phyloP scores from a whole-genome alignment of 2,797 vertebrate genomes.

The Aldrovandia affinis region DNA sequence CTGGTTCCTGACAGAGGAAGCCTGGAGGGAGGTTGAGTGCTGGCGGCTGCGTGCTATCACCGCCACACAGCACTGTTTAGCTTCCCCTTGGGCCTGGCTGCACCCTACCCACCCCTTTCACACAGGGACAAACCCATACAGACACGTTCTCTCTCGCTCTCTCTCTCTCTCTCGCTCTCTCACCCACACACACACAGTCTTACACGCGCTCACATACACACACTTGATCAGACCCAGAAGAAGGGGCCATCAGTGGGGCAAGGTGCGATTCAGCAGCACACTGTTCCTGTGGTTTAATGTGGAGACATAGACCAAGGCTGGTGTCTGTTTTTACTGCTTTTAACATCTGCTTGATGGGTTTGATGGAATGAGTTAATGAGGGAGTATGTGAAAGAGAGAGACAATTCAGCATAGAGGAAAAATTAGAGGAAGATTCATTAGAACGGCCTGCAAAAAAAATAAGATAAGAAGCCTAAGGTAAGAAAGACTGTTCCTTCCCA shows the following conservation, averaged over 20 bases:
- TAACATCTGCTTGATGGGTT: not conserved
- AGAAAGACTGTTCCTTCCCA: not conserved
- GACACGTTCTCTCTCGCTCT: not conserved
- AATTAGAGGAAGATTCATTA: not conserved
- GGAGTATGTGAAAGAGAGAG: constrained; percentile 20
- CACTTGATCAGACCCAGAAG: not conserved
- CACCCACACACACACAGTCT: too few relatives aligned
- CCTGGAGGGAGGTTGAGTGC: constrained; percentile 65
- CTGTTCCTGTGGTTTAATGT: not conserved
- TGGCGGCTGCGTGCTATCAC: constrained; percentile 24
- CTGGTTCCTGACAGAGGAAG: constrained; percentile 92
- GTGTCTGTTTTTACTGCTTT: not conserved
- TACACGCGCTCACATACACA: constrained; percentile 1
- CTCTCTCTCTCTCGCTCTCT: not conserved
- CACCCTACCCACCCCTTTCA: constrained; percentile 47
- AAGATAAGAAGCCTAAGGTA: constrained; percentile 32
- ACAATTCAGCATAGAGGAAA: constrained; percentile 7
- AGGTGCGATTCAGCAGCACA: not conserved
- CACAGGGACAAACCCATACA: constrained; percentile 26
- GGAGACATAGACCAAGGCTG: not conserved
- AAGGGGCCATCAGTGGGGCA: not conserved
- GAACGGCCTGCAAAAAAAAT: not conserved
- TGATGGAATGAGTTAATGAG: not conserved
- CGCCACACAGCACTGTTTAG: constrained; percentile 29
- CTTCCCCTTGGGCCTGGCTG: constrained; percentile 29